Conservation (phyloP, 1,140 invertebrate species). For the Theocolax elegans region DNA sequence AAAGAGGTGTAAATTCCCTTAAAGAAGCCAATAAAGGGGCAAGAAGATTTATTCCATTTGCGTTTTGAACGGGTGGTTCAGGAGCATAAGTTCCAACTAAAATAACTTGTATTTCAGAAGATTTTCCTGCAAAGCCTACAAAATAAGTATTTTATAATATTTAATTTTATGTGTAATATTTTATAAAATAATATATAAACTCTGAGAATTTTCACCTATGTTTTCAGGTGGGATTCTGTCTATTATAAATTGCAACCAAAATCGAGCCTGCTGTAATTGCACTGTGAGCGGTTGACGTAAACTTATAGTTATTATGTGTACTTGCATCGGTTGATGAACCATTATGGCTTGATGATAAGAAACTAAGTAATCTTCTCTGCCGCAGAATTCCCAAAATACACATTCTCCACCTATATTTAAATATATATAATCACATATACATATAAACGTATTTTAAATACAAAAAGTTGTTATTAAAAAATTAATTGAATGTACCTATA, state of each 20-base stretch:
- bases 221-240: slow-evolving; percentile 78
- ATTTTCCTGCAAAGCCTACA: slow-evolving; percentile 64
- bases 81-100: slow-evolving; percentile 65
- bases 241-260: slow-evolving; percentile 86
- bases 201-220: too few relatives aligned
- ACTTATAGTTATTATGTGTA: slow-evolving; percentile 82
- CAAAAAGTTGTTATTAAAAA: too few relatives aligned
- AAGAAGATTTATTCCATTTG: slow-evolving; percentile 57
- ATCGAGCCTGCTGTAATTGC: slow-evolving; percentile 79
- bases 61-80: slow-evolving; percentile 59
- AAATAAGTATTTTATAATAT: not conserved
- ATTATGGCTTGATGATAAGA: slow-evolving; percentile 84
- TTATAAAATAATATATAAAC: too few relatives aligned
- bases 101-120: slow-evolving; percentile 62
- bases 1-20: slow-evolving; percentile 61
- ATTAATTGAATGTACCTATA: slow-evolving; percentile 49
- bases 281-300: slow-evolving; percentile 77
- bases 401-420: slow-evolving; percentile 60
- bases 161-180: too few relatives aligned
- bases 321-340: slow-evolving; percentile 70
- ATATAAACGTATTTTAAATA: too few relatives aligned
- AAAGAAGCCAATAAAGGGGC: slow-evolving; percentile 60
- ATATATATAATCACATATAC: not conserved
- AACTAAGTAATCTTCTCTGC: slow-evolving; percentile 82
- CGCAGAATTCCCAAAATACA: slow-evolving; percentile 84